These are phyloP conservation scores for Callipepla squamata DNA, from an alignment of 2,113 vertebrate species.

Conservation along the genomic window DNA sequence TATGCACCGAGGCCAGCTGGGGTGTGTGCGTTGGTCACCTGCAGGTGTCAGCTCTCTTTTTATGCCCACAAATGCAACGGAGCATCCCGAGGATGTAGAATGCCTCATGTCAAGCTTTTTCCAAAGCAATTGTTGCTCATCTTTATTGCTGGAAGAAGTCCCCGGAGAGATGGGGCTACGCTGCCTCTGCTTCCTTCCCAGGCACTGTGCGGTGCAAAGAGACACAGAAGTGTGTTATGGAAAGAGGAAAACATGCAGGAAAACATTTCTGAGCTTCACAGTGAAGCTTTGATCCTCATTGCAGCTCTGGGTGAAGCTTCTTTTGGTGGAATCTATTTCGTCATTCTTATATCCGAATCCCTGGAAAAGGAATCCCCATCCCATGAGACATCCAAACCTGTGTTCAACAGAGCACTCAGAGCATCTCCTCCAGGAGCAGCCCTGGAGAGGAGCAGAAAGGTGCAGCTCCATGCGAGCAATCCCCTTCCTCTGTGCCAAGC, in stretches of 20 bases:
- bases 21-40: fast-evolving
- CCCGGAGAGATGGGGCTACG: neutral
- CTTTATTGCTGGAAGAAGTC: neutral
- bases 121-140: neutral
- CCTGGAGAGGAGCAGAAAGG: neutral
- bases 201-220: neutral
- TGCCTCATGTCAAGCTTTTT: neutral
- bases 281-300: neutral
- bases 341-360: neutral
- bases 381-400: neutral
- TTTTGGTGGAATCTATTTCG: neutral
- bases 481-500: neutral
- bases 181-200: neutral
- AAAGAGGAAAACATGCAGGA: neutral
- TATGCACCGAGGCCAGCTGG: fast-evolving
- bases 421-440: neutral
- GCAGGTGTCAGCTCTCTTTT: neutral
- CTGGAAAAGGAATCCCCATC: neutral
- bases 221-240: neutral
- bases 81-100: fast-evolving
- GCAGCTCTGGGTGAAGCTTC: neutral
- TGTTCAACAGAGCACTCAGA: neutral
- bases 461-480: neutral
- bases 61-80: neutral
- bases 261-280: neutral